These are phyloP conservation scores for Druceiella hillmani DNA, from an alignment of 2,888 invertebrate species.

Conservation along the genomic window DNA sequence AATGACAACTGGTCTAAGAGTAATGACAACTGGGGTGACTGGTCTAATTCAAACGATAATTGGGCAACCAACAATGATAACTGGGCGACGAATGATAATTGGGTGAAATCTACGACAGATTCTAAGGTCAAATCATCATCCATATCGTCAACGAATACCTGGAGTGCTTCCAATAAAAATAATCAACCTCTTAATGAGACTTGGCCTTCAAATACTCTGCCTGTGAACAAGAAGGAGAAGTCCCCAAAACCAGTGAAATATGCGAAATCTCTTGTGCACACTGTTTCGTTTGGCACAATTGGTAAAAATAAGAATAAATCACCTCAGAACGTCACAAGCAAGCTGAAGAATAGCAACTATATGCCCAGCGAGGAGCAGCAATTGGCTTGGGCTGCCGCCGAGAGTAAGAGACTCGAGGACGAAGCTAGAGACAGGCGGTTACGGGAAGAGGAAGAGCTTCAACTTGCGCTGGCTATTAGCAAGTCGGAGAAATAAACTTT, in stretches of 20 bases:
- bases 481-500: constrained; percentile 42
- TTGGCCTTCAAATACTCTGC: constrained; percentile 41
- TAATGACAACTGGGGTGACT: constrained; percentile 26
- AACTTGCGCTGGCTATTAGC: constrained; percentile 66
- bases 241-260: constrained; percentile 47
- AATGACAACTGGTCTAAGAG: constrained; percentile 27
- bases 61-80: constrained; percentile 32
- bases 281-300: constrained; percentile 40
- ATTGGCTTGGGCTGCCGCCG: constrained; percentile 67
- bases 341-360: constrained; percentile 29
- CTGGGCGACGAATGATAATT: constrained; percentile 28
- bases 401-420: constrained; percentile 59
- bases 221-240: constrained; percentile 43
- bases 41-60: constrained; percentile 5
- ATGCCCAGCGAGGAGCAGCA: constrained; percentile 60
- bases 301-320: constrained; percentile 37
- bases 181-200: constrained; percentile 43
- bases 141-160: too few relatives aligned
- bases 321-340: constrained; percentile 24
- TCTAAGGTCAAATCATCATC: too few relatives aligned
- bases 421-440: constrained; percentile 53
- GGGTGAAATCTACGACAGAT: constrained; percentile 24
- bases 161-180: neutral
- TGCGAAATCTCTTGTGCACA: constrained; percentile 42
- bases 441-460: constrained; percentile 67